Percentiles rank a stretch among this genome's conserved stretches.
phyloP scores from a whole-genome alignment of 2,797 vertebrate species.

The Pangasius sanitwongsei region DNA sequence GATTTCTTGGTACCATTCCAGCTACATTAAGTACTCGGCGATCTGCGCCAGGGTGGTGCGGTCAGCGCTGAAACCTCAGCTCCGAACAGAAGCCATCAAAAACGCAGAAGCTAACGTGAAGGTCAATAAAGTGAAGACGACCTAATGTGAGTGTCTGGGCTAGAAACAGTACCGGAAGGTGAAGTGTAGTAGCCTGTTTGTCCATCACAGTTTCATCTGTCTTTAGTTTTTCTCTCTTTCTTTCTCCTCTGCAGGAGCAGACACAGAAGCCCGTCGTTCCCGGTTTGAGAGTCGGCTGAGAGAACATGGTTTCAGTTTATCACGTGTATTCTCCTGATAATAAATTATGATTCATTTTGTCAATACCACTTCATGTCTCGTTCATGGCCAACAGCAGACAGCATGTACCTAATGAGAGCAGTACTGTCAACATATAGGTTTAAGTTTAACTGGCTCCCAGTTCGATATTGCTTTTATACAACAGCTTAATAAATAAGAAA shows the following conservation, averaged over 20 bases:
- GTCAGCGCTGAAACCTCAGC: slow-evolving; percentile 85
- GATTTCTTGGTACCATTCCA: slow-evolving; percentile 55
- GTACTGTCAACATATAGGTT: too few species aligned
- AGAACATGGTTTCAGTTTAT: background rate
- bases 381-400: background rate
- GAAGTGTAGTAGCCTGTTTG: too few species aligned
- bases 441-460: too few species aligned
- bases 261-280: background rate
- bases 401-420: background rate
- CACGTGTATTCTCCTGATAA: background rate
- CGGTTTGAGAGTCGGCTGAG: background rate
- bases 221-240: background rate
- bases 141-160: slow-evolving; percentile 55
- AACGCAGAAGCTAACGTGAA: slow-evolving; percentile 78
- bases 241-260: slow-evolving; percentile 3
- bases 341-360: slow-evolving; percentile 18
- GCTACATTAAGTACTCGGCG: slow-evolving; percentile 92
- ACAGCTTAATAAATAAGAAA: too few species aligned
- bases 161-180: background rate
- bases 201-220: background rate
- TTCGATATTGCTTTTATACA: too few species aligned
- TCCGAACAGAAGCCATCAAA: slow-evolving; percentile 77
- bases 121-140: slow-evolving; percentile 57
- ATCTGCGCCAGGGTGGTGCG: slow-evolving; percentile 88
- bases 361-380: background rate